Conservation (phyloP, 2,888 invertebrate genomes). For the Troilus luridus region DNA sequence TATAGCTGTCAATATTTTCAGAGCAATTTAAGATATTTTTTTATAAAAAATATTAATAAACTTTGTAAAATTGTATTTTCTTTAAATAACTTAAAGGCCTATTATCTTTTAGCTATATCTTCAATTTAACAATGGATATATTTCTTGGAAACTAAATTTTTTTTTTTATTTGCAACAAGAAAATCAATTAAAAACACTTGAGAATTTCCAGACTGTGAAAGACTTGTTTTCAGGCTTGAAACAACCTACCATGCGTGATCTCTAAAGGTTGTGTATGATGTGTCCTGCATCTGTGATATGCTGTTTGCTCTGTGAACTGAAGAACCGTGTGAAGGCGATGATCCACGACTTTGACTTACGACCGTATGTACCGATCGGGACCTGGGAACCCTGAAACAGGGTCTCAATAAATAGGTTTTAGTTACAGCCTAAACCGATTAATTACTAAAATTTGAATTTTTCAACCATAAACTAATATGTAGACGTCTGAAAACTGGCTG, state of each 20-base stretch:
- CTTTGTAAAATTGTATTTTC: too few species aligned
- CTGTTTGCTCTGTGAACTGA: slow-evolving; percentile 70
- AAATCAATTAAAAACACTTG: too few species aligned
- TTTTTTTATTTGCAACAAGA: not conserved
- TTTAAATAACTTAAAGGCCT: too few species aligned
- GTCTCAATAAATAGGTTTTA: slow-evolving; percentile 27
- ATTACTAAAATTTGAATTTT: not conserved
- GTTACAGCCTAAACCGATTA: not conserved
- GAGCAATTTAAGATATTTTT: too few species aligned
- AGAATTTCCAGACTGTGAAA: not conserved
- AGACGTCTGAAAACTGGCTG: not conserved
- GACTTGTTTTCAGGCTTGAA: not conserved
- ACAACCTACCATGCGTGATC: slow-evolving; percentile 75
- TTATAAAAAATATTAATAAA: too few species aligned
- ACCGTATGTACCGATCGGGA: slow-evolving; percentile 73
- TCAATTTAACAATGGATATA: too few species aligned
- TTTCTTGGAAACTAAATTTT: not conserved
- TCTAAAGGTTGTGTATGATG: slow-evolving; percentile 70
- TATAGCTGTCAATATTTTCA: too few species aligned
- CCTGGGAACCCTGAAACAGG: slow-evolving; percentile 71
- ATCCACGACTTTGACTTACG: slow-evolving; percentile 66
- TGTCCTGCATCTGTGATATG: slow-evolving; percentile 69
- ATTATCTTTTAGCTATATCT: not conserved
- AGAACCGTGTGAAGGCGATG: slow-evolving; percentile 66
- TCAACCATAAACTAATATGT: not conserved